phyloP scores from a whole-genome alignment of 1,140 invertebrate genomes.

The Scaptodrosophila lebanonensis region DNA sequence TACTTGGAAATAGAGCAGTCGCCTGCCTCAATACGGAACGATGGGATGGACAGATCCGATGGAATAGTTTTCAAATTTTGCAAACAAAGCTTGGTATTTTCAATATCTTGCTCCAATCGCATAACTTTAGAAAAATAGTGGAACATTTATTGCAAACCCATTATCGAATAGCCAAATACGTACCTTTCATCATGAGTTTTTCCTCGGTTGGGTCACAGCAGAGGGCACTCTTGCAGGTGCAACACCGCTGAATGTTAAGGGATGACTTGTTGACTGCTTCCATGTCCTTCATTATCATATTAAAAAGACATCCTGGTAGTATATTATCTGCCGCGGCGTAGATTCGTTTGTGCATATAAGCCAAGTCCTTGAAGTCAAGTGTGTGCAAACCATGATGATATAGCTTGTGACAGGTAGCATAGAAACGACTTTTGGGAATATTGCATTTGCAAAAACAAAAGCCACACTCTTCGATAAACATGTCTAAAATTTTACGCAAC shows the following conservation, averaged over 20 bases:
- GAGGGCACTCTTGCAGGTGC: conserved; percentile 42
- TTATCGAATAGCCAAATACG: neutral
- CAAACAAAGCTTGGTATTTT: conserved; percentile 42
- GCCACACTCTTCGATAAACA: conserved; percentile 58
- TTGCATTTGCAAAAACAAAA: conserved; percentile 61
- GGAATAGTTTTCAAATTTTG: conserved; percentile 38
- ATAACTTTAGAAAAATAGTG: conserved; percentile 22
- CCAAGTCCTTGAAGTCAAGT: conserved; percentile 48
- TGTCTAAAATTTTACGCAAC: conserved; percentile 54
- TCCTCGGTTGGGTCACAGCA: conserved; percentile 46
- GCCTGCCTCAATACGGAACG: conserved; percentile 25
- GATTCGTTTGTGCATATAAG: conserved; percentile 58
- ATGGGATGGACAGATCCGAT: conserved; percentile 30
- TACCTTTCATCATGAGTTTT: conserved; percentile 36
- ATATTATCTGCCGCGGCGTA: conserved; percentile 56
- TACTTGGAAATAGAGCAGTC: conserved; percentile 16
- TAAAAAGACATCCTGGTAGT: conserved; percentile 51
- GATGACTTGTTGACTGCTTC: conserved; percentile 9
- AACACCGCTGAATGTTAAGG: conserved; percentile 28
- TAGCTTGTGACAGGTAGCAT: conserved; percentile 56
- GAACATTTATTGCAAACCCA: neutral
- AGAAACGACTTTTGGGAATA: conserved; percentile 58
- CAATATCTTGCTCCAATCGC: conserved; percentile 48
- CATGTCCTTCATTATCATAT: conserved; percentile 54
- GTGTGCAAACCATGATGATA: conserved; percentile 52